Evolutionary conservation across 2,797 vertebrate species (phyloP).

Genomic region (Synanceia verrucosa): DNA sequence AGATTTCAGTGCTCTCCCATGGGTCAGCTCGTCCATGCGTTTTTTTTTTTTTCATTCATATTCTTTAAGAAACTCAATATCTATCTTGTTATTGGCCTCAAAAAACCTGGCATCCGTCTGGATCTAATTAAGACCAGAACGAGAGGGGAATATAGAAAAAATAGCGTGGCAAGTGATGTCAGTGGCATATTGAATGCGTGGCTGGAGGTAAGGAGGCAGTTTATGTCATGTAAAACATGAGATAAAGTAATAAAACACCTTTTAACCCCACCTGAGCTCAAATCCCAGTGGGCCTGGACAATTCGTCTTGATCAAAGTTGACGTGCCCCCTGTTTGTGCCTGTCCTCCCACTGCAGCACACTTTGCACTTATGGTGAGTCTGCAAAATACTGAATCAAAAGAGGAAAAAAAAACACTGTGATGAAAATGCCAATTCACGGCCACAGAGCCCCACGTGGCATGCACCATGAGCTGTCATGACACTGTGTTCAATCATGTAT

Average conservation of each 20-base stretch:
- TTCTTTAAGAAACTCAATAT: not conserved
- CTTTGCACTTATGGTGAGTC: not conserved
- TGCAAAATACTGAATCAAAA: not conserved
- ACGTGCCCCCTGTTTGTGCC: constrained; percentile 17
- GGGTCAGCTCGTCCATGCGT: not conserved
- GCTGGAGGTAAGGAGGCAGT: not conserved
- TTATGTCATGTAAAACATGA: constrained; percentile 27
- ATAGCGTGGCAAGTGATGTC: not conserved
- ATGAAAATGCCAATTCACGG: constrained; percentile 35
- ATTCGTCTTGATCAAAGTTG: constrained; percentile 11
- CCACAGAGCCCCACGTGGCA: not conserved
- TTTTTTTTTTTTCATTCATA: not conserved
- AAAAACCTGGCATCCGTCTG: not conserved
- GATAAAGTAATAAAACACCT: constrained; percentile 29
- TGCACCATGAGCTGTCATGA: constrained; percentile 8
- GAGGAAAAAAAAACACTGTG: not conserved
- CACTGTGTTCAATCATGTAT: constrained; percentile 31
- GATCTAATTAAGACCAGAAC: not conserved
- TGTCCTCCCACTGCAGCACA: not conserved
- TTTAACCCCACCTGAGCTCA: constrained; percentile 33
- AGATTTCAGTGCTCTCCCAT: not conserved
- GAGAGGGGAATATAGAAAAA: not conserved
- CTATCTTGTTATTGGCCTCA: not conserved
- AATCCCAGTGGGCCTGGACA: constrained; percentile 13
- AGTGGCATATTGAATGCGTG: not conserved